These are phyloP conservation scores for Chymomyza caudatula DNA, from an alignment of 2,888 invertebrate genomes.

Conservation along the genomic window DNA sequence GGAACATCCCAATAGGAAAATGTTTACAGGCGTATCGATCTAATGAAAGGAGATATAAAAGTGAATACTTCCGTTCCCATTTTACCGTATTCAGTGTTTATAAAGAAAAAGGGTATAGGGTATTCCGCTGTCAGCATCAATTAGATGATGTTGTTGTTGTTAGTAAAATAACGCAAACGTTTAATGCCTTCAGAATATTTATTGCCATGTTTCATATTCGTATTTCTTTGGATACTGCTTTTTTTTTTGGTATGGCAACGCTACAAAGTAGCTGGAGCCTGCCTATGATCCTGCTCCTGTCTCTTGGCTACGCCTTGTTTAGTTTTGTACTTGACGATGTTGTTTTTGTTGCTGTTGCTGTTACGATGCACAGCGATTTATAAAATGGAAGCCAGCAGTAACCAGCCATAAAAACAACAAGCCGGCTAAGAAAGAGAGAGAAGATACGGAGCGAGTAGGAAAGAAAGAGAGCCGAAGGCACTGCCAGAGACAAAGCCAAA, in stretches of 20 bases:
- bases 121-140: too few species aligned
- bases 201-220: constrained; percentile 73
- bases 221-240: constrained; percentile 36
- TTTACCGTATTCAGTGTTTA: too few species aligned
- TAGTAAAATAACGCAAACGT: constrained; percentile 64
- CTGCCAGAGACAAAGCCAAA: constrained; percentile 25
- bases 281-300: neutral
- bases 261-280: constrained; percentile 43
- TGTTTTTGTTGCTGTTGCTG: constrained; percentile 25
- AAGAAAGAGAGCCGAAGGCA: neutral
- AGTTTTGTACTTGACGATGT: constrained; percentile 48
- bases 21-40: too few species aligned
- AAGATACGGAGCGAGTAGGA: neutral
- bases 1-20: too few species aligned
- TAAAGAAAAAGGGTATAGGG: too few species aligned
- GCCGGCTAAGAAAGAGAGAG: neutral
- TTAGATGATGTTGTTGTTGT: constrained; percentile 35
- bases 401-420: constrained; percentile 48
- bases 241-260: constrained; percentile 30
- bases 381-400: constrained; percentile 57
- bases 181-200: constrained; percentile 73
- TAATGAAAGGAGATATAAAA: too few species aligned
- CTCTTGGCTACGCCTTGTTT: constrained; percentile 15
- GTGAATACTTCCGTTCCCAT: too few species aligned
- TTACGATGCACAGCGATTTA: constrained; percentile 69